phyloP scores from a whole-genome alignment of 1,140 invertebrate genomes.

The Pissodes strobi region DNA sequence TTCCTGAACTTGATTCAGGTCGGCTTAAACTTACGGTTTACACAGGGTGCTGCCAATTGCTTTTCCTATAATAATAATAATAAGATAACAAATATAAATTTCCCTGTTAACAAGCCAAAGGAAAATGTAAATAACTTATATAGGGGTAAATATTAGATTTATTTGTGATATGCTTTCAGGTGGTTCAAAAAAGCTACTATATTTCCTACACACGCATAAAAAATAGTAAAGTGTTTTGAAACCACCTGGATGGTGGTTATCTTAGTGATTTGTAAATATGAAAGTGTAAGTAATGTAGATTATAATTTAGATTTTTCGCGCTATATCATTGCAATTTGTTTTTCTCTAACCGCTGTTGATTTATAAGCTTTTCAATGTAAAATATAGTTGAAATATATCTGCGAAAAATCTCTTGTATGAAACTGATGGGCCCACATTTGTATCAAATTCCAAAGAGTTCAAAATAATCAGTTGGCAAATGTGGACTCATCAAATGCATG shows the following conservation, averaged over 20 bases:
- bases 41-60: neutral
- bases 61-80: neutral
- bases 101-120: constrained; percentile 1
- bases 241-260: neutral
- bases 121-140: no score
- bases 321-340: no score
- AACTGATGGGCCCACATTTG: neutral
- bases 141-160: neutral
- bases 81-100: neutral
- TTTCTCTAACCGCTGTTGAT: no score
- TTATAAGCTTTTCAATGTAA: no score
- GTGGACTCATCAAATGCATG: neutral
- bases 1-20: neutral
- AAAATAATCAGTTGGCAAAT: no score
- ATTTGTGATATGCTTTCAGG: neutral
- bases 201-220: no score
- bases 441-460: no score
- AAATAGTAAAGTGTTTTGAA: no score
- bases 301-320: no score
- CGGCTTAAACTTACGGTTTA: neutral
- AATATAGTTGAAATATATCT: no score
- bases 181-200: neutral
- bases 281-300: neutral
- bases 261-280: neutral
- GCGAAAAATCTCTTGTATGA: neutral